These are phyloP conservation scores for Sturnira hondurensis DNA, from an alignment of 2,113 vertebrate genomes.

Conservation along the genomic window DNA sequence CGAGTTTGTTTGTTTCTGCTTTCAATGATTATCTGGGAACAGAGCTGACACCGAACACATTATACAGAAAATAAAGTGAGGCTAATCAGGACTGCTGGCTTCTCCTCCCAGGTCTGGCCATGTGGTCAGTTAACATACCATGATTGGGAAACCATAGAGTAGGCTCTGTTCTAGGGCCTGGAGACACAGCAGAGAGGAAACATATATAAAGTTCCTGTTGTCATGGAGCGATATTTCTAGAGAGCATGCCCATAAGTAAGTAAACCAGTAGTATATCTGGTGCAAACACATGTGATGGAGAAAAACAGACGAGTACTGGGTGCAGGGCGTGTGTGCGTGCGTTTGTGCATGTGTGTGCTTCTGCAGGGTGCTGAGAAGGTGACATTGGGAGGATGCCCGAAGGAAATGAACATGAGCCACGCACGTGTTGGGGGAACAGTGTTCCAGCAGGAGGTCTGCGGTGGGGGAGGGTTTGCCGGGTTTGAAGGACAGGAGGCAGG, in stretches of 20 bases:
- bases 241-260: not conserved
- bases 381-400: not conserved
- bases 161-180: not conserved
- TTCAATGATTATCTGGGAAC: not conserved
- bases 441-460: not conserved
- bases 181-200: not conserved
- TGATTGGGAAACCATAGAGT: not conserved
- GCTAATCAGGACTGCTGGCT: too few relatives aligned
- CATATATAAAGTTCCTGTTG: not conserved
- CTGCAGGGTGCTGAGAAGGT: not conserved
- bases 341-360: not conserved
- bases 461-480: not conserved
- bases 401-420: not conserved
- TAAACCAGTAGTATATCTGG: too few relatives aligned
- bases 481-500: too few relatives aligned
- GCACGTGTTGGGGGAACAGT: accelerated
- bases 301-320: not conserved
- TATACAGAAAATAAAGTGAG: not conserved
- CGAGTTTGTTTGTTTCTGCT: not conserved
- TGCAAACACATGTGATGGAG: not conserved
- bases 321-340: not conserved
- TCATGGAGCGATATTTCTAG: not conserved
- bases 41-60: not conserved
- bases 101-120: not conserved
- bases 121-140: accelerated